Evolutionary conservation across 2,797 vertebrate genomes (phyloP), one percentile per base, ranked within the genome.

Genomic region (Apodemus agrarius): DNA sequence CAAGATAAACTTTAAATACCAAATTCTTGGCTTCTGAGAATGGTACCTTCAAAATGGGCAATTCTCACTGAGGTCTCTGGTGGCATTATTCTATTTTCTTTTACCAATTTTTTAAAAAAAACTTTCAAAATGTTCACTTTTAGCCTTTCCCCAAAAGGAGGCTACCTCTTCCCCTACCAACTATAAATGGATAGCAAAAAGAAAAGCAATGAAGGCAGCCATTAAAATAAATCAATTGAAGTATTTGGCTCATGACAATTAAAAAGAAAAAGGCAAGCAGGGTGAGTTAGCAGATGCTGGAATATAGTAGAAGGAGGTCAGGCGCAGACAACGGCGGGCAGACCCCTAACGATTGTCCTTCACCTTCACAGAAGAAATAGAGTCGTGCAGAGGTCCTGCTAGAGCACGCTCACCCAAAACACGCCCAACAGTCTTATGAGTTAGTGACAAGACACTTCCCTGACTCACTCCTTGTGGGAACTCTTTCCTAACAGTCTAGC

Each of bases 31-130:
- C 83, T 94, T 31, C n/a, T 54, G 85, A 86, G 10, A 82, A 98
- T 90, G 97, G 97, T 95, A 97, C 98, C 97, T 98, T 95, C 97
- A 90, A 91, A 92, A 93, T 34, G 59, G 96, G 84, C 21, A 88
- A 94, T 91, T 96, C 75, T 91, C 46, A 93, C 46, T 84, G 82
- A 57, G 54, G 65, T 97, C 86, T 72, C 89, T 81, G 34, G 80
- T 90, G 63, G 76, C 69, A 76, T 89, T 94, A 93, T 95, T 98
- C 67, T 84, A 79, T 24, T 86, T 95, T 89, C 74, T 96, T 96
- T 94, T 67, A 80, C 40, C 69, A 67, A 83, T 61, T 46, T 61
- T 46, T 93, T 93, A 75, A n/a, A 59, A 91, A 95, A 86, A 86
- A 69, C 34, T 63, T 90, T 96, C 83, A 94, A 80, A 37, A 0